Evolutionary conservation across 2,888 invertebrate genomes (phyloP).

Genomic region (Athrips mouffetella): DNA sequence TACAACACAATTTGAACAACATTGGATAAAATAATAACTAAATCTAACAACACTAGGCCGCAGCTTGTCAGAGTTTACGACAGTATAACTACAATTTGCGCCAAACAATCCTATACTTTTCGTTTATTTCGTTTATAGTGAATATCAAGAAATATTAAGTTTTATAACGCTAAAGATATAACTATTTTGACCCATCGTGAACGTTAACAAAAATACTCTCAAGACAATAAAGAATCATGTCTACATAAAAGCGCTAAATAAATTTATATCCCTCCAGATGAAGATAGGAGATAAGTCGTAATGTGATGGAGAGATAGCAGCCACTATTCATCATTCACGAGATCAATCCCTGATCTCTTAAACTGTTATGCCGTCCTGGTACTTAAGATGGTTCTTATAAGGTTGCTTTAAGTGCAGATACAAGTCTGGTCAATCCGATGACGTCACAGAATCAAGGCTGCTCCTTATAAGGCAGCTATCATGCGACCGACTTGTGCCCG

Average conservation of each 20-base stretch:
- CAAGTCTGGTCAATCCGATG: no score
- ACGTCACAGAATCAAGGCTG: slow-evolving; percentile 2
- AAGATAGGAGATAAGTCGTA: slow-evolving; percentile 10
- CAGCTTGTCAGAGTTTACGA: no score
- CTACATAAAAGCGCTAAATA: slow-evolving; percentile 9
- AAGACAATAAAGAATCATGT: not conserved
- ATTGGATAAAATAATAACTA: no score
- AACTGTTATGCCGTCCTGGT: not conserved
- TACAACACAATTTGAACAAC: no score
- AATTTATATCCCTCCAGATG: slow-evolving; percentile 10
- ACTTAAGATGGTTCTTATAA: not conserved
- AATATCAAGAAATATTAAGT: no score
- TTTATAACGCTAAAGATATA: no score
- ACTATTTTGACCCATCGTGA: no score
- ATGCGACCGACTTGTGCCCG: not conserved
- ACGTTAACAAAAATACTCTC: not conserved
- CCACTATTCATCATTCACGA: not conserved
- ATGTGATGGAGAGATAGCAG: slow-evolving; percentile 10
- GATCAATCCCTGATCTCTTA: not conserved
- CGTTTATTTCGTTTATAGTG: no score
- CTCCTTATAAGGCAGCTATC: slow-evolving; percentile 7
- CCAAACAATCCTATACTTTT: no score
- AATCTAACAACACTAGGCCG: no score
- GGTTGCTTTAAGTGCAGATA: not conserved
- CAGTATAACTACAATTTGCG: no score